Percentiles rank a stretch among this genome's conserved stretches.
These are phyloP conservation scores for Venturia canescens DNA, from an alignment of 1,140 invertebrate species.

Conservation along the genomic window DNA sequence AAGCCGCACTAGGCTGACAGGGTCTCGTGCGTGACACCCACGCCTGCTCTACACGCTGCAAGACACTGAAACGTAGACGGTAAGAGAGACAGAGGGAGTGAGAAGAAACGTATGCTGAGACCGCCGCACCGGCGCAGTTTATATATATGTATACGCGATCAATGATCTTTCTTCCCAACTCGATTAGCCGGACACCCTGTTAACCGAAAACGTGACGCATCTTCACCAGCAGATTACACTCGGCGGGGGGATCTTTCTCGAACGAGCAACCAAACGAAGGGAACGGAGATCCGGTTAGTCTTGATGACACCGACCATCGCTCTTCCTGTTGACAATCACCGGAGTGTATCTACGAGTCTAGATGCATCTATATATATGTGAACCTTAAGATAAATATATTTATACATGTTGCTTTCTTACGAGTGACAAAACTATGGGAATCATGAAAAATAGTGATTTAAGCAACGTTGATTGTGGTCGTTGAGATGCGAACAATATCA, in stretches of 20 bases:
- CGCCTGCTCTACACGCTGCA: conserved; percentile 14
- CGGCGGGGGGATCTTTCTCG: conserved; percentile 19
- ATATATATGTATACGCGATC: conserved; percentile 27
- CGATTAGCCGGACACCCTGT: conserved; percentile 44
- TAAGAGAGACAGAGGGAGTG: background rate
- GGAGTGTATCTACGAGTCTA: background rate
- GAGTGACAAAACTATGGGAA: background rate
- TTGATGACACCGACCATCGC: conserved; percentile 39
- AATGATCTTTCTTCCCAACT: conserved; percentile 46
- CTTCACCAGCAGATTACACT: conserved; percentile 36
- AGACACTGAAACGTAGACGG: conserved; percentile 14
- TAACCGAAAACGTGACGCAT: conserved; percentile 47
- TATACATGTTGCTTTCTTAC: background rate
- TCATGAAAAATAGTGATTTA: too few species aligned
- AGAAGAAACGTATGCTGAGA: background rate
- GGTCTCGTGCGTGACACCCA: conserved; percentile 39
- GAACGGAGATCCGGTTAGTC: conserved; percentile 39
- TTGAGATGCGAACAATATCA: too few species aligned
- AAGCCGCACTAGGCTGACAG: conserved; percentile 40
- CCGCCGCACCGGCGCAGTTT: conserved; percentile 17
- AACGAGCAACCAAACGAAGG: conserved; percentile 12
- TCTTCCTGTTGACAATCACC: conserved; percentile 37
- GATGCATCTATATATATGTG: background rate
- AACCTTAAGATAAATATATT: background rate
- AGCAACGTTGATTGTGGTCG: too few species aligned